Evolutionary conservation across 1,140 invertebrate species (phyloP).

Genomic region (Ladona fulva): DNA sequence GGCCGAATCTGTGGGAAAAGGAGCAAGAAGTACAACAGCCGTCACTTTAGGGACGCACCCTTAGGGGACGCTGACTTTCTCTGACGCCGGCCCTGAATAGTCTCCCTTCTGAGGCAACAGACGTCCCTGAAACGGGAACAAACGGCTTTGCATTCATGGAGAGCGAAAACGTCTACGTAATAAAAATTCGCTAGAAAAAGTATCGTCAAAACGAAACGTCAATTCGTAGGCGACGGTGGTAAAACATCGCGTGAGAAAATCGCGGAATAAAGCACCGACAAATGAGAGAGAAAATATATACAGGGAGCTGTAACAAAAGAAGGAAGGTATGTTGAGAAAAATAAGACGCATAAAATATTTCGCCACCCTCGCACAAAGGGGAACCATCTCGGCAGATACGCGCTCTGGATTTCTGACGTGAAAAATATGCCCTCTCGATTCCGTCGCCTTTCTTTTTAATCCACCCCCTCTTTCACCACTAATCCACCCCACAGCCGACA

Average conservation of each 20-base stretch:
- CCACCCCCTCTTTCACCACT: background rate
- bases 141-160: too few relatives aligned
- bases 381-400: conserved; percentile 21
- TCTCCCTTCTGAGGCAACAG: too few relatives aligned
- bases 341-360: conserved; percentile 46
- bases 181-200: too few relatives aligned
- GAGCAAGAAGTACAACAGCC: too few relatives aligned
- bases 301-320: conserved; percentile 17
- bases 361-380: conserved; percentile 40
- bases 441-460: conserved; percentile 20
- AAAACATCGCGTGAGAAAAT: conserved; percentile 21
- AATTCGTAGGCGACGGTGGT: conserved; percentile 23
- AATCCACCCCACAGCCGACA: background rate
- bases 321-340: background rate
- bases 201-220: too few relatives aligned
- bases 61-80: too few relatives aligned
- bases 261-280: conserved; percentile 21
- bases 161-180: too few relatives aligned
- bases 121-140: too few relatives aligned
- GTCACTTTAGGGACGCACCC: too few relatives aligned
- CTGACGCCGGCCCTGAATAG: too few relatives aligned
- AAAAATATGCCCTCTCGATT: conserved; percentile 3
- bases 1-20: too few relatives aligned
- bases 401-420: conserved; percentile 18
- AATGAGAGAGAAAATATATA: conserved; percentile 24